Evolutionary conservation across 2,113 vertebrate genomes (phyloP), one percentile per base, ranked within the genome.

Genomic region (Murina feae): DNA sequence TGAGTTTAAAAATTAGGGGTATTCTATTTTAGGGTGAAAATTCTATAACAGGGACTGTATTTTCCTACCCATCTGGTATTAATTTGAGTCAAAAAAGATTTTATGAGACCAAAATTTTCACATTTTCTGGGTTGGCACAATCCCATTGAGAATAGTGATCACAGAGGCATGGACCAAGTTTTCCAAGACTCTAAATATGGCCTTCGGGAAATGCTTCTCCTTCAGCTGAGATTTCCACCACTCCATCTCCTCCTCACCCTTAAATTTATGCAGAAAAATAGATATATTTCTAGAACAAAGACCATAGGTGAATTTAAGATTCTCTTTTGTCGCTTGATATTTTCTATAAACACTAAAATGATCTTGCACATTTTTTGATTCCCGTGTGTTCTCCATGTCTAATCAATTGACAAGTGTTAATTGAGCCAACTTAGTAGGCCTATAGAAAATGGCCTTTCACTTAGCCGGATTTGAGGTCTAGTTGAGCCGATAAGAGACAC

Each of bases 71-170:
- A 79, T 35, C 51, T 74, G 55, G 91, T 95, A 80, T 58, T 86
- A n/a, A 94, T 83, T 53, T 89, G 23, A 92, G 47, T 71, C 63
- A 74, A 72, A 75, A 85, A 49, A 63, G 32, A 37, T 80, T 92
- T 84, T 80, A 79, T 3, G 44, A 82, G 37, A 75, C 79, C 28
- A 60, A 51, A 65, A 37, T 78, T 75, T 83, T 94, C 18, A 10
- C 71, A 80, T 65, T 91, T 94, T 74, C 86, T 58, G 9, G 86
- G n/a, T 90, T 91, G 95, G 79, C 79, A 91, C 44, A 91, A 51
- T 85, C 32, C 53, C 79, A 55, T 35, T 88, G 30, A 35, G 5
- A 6, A 65, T 1, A 32, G 30, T 63, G 51, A 18, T 53, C 35
- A 14, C 20, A 30, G 35, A 49, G 18, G 82, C 23, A 16, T 6